phyloP scores from a whole-genome alignment of 2,797 vertebrate species.

The Bradypus variegatus region DNA sequence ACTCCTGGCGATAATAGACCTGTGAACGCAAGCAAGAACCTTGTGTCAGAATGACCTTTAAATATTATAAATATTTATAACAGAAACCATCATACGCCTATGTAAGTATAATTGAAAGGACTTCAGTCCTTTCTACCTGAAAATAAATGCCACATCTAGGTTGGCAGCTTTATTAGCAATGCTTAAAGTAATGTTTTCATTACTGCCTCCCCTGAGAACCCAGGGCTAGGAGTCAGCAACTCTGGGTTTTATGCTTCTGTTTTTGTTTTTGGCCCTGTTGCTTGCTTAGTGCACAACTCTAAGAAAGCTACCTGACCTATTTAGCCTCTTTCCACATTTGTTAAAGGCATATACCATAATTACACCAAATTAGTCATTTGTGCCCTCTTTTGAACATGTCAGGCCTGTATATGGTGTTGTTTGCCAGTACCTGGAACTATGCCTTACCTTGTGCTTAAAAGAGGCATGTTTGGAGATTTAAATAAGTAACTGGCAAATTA shows the following conservation, averaged over 20 bases:
- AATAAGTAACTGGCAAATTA: background rate
- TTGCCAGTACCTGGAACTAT: background rate
- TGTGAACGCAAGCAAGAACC: background rate
- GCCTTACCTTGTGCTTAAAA: background rate
- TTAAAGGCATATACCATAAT: background rate
- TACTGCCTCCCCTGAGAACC: background rate
- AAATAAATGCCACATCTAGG: background rate
- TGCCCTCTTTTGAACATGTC: background rate
- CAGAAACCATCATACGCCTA: background rate
- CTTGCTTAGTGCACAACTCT: background rate
- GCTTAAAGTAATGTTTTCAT: slow-evolving; percentile 7
- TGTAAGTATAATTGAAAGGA: slow-evolving; percentile 31
- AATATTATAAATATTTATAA: slow-evolving; percentile 26
- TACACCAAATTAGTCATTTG: background rate
- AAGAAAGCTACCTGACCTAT: background rate
- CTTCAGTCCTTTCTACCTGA: background rate
- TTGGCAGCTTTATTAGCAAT: background rate
- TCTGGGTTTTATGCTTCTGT: background rate
- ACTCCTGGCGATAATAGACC: background rate
- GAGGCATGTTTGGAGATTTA: background rate
- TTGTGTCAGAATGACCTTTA: slow-evolving; percentile 19
- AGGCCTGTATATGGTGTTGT: background rate
- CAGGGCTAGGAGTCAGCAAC: background rate
- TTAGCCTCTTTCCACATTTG: background rate
- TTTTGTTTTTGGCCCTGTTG: background rate